phyloP scores from a whole-genome alignment of 1,140 invertebrate species.

The Drosophila simulans region DNA sequence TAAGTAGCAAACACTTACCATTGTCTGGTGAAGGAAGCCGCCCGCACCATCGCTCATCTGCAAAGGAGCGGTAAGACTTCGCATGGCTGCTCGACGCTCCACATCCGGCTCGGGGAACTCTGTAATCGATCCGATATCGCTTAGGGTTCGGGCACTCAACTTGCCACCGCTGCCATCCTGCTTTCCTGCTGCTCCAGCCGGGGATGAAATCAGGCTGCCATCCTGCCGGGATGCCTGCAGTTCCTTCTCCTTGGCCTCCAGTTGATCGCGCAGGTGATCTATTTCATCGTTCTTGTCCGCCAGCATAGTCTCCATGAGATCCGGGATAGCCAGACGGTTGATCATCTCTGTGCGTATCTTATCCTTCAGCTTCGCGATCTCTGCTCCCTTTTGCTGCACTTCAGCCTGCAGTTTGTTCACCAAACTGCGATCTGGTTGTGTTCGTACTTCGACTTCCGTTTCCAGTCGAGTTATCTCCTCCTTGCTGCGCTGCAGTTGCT shows the following conservation, averaged over 20 bases:
- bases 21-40: constrained; percentile 69
- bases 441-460: constrained; percentile 84
- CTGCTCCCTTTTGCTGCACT: constrained; percentile 85
- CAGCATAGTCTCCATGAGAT: constrained; percentile 87
- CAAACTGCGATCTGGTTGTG: constrained; percentile 85
- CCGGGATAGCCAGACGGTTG: constrained; percentile 85
- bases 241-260: constrained; percentile 74
- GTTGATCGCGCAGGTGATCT: constrained; percentile 86
- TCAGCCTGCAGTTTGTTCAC: constrained; percentile 86
- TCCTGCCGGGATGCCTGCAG: constrained; percentile 54
- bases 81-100: constrained; percentile 85
- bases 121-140: constrained; percentile 89
- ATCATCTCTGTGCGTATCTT: constrained; percentile 85
- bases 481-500: constrained; percentile 80
- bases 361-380: constrained; percentile 86
- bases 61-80: constrained; percentile 60
- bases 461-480: constrained; percentile 85
- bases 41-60: constrained; percentile 60
- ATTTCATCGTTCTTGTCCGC: constrained; percentile 89
- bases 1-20: constrained; percentile 61
- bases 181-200: constrained; percentile 55
- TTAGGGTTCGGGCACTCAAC: constrained; percentile 87
- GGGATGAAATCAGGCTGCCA: constrained; percentile 44
- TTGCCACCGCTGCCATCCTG: constrained; percentile 81
- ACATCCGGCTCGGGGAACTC: constrained; percentile 88